Evolutionary conservation across 2,797 vertebrate genomes (phyloP), one percentile per base, ranked within the genome.

Genomic region (Sebastes hubbsi): DNA sequence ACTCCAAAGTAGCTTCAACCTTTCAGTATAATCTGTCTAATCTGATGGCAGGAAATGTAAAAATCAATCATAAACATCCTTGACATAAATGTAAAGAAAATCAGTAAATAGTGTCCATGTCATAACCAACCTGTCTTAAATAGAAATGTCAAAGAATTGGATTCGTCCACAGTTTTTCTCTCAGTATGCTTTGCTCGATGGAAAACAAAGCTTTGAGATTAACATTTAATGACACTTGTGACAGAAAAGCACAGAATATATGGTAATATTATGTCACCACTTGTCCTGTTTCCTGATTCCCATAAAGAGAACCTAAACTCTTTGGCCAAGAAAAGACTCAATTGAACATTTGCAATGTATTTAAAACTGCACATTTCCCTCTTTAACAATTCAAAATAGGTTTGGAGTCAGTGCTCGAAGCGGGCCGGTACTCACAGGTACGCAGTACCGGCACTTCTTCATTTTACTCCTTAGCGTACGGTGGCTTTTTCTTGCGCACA

Each of bases 11-110:
- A 54, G 36, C 42, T 62, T 27, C 73, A 83, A 64, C 66, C 78
- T 91, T 77, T 86, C 38, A 32, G 34, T 79, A 27, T 60, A 78
- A 78, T 88, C 73, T 14, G 56, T 65, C 56, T 72, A 34, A 74
- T 78, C 80, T 82, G 78, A 85, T 77, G 22, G 25, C 1, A 56
- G 71, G 67, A 74, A 87, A 87, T 58, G 64, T 38, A 78, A 79
- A 81, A 81, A 84, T 88, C 65, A 71, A 78, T 83, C 61, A 65
- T 66, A 62, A 65, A 62, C 55, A 60, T 59, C 59, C 14, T 54
- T 67, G 58, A 71, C 65, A 63, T 22, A 64, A 49, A 67, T 71
- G 46, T 61, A 16, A 71, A 49, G 8, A 52, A 74, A 83, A 70
- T 56, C 27, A 24, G 58, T 75, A 73, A 73, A 65, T 78, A 61